Base-by-base conservation (phyloP, 2,113 vertebrate species). In the Ceyx margarethae region DNA sequence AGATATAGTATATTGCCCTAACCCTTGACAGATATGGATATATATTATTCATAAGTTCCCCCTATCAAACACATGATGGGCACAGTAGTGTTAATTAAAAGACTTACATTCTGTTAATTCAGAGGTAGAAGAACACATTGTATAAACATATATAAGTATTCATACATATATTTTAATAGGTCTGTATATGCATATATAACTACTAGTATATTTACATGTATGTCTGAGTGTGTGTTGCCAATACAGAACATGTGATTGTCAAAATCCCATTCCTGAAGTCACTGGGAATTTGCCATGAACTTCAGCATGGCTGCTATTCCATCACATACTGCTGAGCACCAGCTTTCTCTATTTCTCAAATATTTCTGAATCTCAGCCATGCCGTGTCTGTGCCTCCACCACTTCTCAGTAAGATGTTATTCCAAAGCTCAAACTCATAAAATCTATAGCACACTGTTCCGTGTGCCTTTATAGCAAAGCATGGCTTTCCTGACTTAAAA, bases 401-500 rank as follows among this genome's bases (percentile, higher is more conserved):
- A 10, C 17, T 51, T 73, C 43, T 40, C 57, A 90, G 57, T 69
- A 87, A 89, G 78, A 22, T 15, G 9, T 21, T 85, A 82, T 85
- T 91, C 73, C 90, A 93, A 89, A 94, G 74, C 83, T 95, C 90
- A 90, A 79, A 93, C 58, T 88, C 85, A 58, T 91, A 91, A 94
- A 95, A 91, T 61, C 69, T 48, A 75, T 53, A 67, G 53, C 20
- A 84, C 26, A 43, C 28, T 0, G 1, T 62, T 72, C 67, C n/a
- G 62, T 8, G 0, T 86, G 64, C 28, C 74, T 77, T 48, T 82
- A 12, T 60, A 68, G 50, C 40, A 87, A 84, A 85, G 45, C 45
- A 11, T 42, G n/a, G 46, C 37, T 68, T 28, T 90, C 74, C 65
- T 69, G 56, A 68, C 28, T 81, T 84, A 66, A 84, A 91, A 45